phyloP scores from a whole-genome alignment of 2,888 invertebrate species.

The Argyra leucocephala region DNA sequence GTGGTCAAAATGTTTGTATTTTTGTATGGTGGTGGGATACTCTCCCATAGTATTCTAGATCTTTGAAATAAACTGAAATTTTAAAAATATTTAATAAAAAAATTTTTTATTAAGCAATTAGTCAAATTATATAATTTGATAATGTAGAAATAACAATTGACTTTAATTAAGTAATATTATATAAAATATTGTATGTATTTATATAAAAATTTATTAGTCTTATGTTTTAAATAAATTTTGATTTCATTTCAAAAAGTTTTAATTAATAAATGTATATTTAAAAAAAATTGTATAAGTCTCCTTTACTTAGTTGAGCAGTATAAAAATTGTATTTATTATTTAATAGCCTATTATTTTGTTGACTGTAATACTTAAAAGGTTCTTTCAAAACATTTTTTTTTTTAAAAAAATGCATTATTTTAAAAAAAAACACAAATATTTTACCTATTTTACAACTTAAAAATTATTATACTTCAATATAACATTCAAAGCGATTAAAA shows the following conservation, averaged over 20 bases:
- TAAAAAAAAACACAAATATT: not conserved
- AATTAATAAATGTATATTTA: not conserved
- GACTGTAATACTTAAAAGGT: not conserved
- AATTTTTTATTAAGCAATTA: not conserved
- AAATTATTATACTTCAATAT: not conserved
- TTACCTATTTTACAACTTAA: not conserved
- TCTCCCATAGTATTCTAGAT: too few relatives aligned
- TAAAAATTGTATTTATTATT: not conserved
- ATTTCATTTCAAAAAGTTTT: not conserved
- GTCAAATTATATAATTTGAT: not conserved
- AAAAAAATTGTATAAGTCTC: not conserved
- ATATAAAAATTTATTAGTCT: not conserved
- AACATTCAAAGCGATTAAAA: not conserved
- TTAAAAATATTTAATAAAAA: not conserved
- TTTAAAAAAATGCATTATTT: not conserved
- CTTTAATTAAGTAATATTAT: not conserved
- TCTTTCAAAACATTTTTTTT: not conserved
- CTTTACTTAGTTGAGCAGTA: not conserved
- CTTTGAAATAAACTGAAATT: too few relatives aligned
- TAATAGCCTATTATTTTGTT: not conserved
- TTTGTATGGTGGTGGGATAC: too few relatives aligned
- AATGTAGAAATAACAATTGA: not conserved
- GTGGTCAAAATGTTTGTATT: too few relatives aligned
- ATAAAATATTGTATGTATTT: too few relatives aligned
- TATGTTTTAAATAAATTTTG: not conserved